phyloP scores from a whole-genome alignment of 2,113 vertebrate genomes.

The Oncorhynchus keta region DNA sequence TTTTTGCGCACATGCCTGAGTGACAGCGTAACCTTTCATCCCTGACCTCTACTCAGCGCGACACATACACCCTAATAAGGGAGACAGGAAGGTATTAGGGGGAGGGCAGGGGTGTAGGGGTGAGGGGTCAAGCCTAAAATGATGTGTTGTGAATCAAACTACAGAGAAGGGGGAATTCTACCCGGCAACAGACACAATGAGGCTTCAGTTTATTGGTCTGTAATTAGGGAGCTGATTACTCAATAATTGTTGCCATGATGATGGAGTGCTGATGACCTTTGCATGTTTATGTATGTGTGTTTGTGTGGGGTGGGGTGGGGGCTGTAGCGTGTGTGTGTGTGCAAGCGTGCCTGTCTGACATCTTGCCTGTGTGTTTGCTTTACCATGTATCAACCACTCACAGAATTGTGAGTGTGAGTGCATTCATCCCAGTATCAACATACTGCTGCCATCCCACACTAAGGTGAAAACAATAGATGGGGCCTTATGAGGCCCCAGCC shows the following conservation, averaged over 20 bases:
- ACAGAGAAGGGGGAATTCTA: constrained; percentile 48
- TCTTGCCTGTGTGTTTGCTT: not conserved
- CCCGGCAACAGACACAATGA: constrained; percentile 55
- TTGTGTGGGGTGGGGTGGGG: not conserved
- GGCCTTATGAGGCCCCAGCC: constrained; percentile 1
- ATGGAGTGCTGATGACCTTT: constrained; percentile 61
- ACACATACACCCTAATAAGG: constrained; percentile 59
- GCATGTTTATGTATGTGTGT: constrained; percentile 6
- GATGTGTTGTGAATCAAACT: constrained; percentile 40
- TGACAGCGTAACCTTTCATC: constrained; percentile 60
- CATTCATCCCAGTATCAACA: not conserved
- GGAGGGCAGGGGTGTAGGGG: constrained; percentile 31
- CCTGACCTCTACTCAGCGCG: constrained; percentile 65
- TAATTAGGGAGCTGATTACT: constrained; percentile 64
- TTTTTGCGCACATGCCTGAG: constrained; percentile 55
- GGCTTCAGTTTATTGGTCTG: constrained; percentile 62
- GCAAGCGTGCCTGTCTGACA: not conserved
- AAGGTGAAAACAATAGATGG: not conserved
- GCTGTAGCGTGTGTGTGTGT: not conserved
- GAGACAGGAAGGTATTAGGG: constrained; percentile 74
- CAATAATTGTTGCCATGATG: constrained; percentile 71
- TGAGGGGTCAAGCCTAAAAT: constrained; percentile 67
- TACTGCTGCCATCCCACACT: not conserved
- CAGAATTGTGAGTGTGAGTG: not conserved
- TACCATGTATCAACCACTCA: not conserved